Evolutionary conservation across 2,113 vertebrate genomes (phyloP).

Genomic region (Megalops atlanticus): DNA sequence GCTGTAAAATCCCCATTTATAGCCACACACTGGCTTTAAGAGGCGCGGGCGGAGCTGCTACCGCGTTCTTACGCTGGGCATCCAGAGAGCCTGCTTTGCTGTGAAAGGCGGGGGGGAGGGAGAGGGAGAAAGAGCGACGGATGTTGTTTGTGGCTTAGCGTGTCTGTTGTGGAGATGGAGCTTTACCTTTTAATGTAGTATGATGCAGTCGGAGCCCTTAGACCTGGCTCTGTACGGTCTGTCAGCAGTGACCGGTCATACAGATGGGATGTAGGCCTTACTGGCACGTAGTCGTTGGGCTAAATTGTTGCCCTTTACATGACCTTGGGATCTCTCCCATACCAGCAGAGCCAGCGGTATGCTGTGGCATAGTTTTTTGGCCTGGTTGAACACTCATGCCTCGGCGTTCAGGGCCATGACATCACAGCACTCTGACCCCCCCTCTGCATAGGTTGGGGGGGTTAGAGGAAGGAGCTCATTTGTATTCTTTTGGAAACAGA

Average conservation of each 20-base stretch:
- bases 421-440: neutral
- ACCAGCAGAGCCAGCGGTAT: neutral
- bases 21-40: neutral
- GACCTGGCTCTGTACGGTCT: no score
- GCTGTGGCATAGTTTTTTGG: neutral
- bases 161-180: neutral
- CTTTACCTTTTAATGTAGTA: neutral
- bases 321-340: neutral
- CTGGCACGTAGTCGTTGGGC: neutral
- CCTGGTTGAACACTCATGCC: neutral
- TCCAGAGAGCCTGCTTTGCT: neutral
- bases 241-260: neutral
- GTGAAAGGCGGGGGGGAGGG: neutral
- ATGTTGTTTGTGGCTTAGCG: neutral
- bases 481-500: constrained; percentile 69
- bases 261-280: neutral
- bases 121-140: neutral
- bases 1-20: neutral
- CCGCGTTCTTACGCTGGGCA: neutral
- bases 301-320: neutral
- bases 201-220: no score
- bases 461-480: constrained; percentile 58
- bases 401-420: neutral
- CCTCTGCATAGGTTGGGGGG: neutral
- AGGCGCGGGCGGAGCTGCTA: neutral